Percentiles rank a stretch among this genome's conserved stretches.
Evolutionary conservation across 2,797 vertebrate species (phyloP).

Genomic region (Diceros bicornis): DNA sequence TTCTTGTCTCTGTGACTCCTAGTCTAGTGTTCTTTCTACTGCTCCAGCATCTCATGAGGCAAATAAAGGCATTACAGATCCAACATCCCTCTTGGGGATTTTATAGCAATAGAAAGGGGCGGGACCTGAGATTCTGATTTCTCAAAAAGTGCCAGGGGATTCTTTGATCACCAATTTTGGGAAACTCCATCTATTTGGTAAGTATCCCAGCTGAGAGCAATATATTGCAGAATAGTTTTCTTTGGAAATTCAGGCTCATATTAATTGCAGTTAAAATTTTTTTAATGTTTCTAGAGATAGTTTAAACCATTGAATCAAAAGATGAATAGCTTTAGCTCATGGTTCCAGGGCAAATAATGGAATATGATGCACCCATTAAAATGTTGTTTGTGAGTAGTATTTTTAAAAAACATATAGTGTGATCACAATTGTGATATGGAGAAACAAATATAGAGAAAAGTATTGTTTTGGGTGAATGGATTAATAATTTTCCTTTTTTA

Average conservation of each 20-base stretch:
- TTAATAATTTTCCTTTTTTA: slow-evolving; percentile 3
- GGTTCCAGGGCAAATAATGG: neutral
- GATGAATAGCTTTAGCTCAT: slow-evolving; percentile 15
- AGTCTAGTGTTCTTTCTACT: neutral
- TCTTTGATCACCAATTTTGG: neutral
- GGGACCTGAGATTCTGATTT: neutral
- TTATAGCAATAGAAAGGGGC: neutral
- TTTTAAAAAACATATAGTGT: neutral
- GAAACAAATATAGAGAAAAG: slow-evolving; percentile 37
- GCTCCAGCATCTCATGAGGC: neutral
- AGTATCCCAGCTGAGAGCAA: neutral
- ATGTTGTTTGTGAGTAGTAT: neutral
- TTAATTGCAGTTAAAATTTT: neutral
- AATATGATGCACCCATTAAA: neutral
- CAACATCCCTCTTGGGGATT: neutral
- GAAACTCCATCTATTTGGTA: neutral
- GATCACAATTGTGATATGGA: neutral
- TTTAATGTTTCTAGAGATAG: neutral
- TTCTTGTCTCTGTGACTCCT: neutral
- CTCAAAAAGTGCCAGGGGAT: neutral
- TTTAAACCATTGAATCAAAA: slow-evolving; percentile 18
- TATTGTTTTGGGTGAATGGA: neutral
- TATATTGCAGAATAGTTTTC: neutral
- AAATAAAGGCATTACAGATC: neutral
- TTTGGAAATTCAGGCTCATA: slow-evolving; percentile 45